A percentile compares a stretch with the other conserved stretches of the same genome.
These are phyloP conservation scores for Prionace glauca DNA, from an alignment of 2,797 vertebrate species.

Conservation along the genomic window DNA sequence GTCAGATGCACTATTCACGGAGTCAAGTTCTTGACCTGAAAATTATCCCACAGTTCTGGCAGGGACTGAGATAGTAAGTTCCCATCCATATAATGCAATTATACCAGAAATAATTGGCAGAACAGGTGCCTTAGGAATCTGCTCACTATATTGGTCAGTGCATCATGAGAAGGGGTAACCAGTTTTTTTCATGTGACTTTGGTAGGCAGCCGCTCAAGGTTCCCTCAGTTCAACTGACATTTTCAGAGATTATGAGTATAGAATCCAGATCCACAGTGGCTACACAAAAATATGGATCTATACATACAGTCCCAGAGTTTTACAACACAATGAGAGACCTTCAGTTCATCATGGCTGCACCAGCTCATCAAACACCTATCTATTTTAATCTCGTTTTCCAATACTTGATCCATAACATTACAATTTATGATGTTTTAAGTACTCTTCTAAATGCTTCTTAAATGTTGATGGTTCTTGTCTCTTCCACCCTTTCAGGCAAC, in stretches of 20 bases:
- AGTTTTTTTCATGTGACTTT: neutral
- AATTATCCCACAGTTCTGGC: neutral
- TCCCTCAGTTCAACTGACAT: neutral
- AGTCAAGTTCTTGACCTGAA: neutral
- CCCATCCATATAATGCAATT: neutral
- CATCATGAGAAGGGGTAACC: neutral
- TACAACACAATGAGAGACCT: too few species aligned
- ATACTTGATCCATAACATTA: too few species aligned
- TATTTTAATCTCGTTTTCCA: too few species aligned
- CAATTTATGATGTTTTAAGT: too few species aligned
- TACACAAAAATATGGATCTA: neutral
- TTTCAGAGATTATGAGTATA: neutral
- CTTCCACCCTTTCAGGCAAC: too few species aligned
- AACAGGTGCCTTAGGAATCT: neutral
- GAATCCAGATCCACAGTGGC: neutral
- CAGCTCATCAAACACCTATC: too few species aligned
- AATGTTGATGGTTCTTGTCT: too few species aligned
- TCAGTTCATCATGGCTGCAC: too few species aligned
- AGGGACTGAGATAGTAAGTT: too few species aligned
- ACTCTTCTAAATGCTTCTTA: too few species aligned
- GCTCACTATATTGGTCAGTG: neutral
- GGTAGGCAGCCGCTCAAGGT: neutral
- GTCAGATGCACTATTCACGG: neutral
- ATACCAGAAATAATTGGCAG: neutral
- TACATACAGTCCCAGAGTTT: neutral